Evolutionary conservation across 1,140 invertebrate species (phyloP).

Genomic region (Campoletis sonorensis): DNA sequence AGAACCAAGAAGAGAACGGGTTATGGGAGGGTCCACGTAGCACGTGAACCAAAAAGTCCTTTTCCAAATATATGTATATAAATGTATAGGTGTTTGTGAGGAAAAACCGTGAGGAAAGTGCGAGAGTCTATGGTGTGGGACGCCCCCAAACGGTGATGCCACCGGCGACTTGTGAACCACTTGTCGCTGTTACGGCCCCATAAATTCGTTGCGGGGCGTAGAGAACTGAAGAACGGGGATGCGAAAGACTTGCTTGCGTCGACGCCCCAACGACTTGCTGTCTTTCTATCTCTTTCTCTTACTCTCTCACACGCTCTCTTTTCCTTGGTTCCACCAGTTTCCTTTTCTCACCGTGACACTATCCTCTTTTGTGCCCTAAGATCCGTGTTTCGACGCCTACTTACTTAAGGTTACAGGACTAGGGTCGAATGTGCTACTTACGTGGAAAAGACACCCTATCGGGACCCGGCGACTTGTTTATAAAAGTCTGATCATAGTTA

Average conservation of each 20-base stretch:
- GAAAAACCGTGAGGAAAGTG: constrained; percentile 39
- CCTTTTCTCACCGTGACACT: constrained; percentile 47
- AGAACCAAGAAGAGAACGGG: constrained; percentile 67
- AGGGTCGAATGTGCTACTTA: not conserved
- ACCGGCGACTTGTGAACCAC: constrained; percentile 77
- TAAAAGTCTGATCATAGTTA: constrained; percentile 29
- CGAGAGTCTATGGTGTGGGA: constrained; percentile 22
- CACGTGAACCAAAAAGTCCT: constrained; percentile 64
- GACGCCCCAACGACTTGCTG: constrained; percentile 49
- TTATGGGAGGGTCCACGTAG: constrained; percentile 33
- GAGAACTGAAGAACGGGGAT: not conserved
- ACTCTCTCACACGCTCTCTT: not conserved
- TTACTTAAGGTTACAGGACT: constrained; percentile 54
- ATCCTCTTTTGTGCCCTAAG: constrained; percentile 53
- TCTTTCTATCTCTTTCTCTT: constrained; percentile 40
- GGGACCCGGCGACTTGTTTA: not conserved
- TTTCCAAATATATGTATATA: constrained; percentile 51
- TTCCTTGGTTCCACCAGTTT: constrained; percentile 48
- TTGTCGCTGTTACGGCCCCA: constrained; percentile 76
- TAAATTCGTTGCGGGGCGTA: constrained; percentile 69
- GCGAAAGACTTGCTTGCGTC: constrained; percentile 47
- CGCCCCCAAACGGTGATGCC: constrained; percentile 72
- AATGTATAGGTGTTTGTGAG: constrained; percentile 3
- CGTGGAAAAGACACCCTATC: not conserved
- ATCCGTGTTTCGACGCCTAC: constrained; percentile 61